Conservation (phyloP, 53 echinoderm and acorn worm genomes). For the Zoroaster sp. region DNA sequence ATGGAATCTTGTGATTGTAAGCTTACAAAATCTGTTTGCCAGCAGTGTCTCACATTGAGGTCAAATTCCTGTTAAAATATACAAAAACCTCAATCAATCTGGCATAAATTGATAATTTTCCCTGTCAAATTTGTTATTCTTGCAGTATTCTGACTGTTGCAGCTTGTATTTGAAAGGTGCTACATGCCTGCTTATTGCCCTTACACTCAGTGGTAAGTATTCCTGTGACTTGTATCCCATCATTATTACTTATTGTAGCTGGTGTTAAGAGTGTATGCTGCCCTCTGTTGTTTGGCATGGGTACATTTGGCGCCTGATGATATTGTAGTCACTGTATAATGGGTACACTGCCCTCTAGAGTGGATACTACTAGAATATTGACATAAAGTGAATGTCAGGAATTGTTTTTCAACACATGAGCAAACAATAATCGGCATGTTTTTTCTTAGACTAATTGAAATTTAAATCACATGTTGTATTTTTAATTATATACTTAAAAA, state of each 20-base stretch:
- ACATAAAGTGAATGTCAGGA: neutral
- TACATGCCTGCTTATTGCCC: slow-evolving; percentile 84
- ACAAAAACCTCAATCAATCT: no score
- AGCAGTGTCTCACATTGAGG: no score
- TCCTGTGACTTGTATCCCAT: neutral
- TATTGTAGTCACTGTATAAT: neutral
- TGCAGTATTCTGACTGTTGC: slow-evolving; percentile 88
- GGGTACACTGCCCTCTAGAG: neutral
- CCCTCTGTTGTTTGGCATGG: neutral
- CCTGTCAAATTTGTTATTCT: slow-evolving; percentile 17
- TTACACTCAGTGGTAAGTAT: slow-evolving; percentile 89
- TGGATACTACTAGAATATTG: neutral
- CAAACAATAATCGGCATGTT: no score
- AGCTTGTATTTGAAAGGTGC: slow-evolving; percentile 85
- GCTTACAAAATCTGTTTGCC: no score
- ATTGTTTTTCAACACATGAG: neutral
- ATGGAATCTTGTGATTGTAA: no score
- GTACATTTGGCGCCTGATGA: neutral
- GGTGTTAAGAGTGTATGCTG: slow-evolving; percentile 10
- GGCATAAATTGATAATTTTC: no score
- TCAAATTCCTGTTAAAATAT: no score
- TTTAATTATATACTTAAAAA: no score
- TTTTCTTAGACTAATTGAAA: no score
- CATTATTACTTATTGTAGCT: neutral
- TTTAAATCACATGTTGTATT: no score